A percentile compares a stretch with the other conserved stretches of the same genome.
These are phyloP conservation scores for Cheilinus undulatus DNA, from an alignment of 2,113 vertebrate species.

Conservation along the genomic window DNA sequence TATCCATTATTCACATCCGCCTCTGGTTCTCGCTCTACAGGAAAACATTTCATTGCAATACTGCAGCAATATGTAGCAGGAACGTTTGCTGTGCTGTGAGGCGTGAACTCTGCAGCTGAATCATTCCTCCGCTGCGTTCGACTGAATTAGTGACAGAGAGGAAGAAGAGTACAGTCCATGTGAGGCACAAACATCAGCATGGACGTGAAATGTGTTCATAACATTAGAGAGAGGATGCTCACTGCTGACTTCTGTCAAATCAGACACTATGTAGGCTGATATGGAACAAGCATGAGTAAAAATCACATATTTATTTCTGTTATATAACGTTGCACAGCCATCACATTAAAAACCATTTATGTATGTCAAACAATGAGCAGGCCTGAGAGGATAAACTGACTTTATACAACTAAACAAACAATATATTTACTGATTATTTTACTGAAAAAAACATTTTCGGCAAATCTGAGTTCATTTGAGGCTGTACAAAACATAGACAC, in stretches of 20 bases:
- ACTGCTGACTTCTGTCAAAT: neutral
- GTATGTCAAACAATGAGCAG: neutral
- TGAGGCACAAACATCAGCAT: slow-evolving; percentile 6
- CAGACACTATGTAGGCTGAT: neutral
- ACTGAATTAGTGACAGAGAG: slow-evolving; percentile 15
- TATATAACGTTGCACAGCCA: neutral
- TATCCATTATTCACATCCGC: slow-evolving; percentile 15
- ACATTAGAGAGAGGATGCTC: neutral
- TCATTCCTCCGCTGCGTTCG: neutral
- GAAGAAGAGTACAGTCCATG: neutral
- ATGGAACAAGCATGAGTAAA: neutral
- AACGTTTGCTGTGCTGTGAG: slow-evolving; percentile 7
- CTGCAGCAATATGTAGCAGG: neutral
- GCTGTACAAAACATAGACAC: too few species aligned
- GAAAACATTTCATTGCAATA: slow-evolving; percentile 7
- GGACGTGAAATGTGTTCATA: neutral
- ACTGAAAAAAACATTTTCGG: too few species aligned
- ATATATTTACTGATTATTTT: neutral
- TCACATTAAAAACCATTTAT: neutral
- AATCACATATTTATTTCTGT: neutral
- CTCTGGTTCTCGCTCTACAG: slow-evolving; percentile 10
- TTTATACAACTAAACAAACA: neutral
- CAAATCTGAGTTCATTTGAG: too few species aligned
- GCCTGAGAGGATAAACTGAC: neutral
- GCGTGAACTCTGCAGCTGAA: neutral